A percentile compares a stretch with the other conserved stretches of the same genome.
Conservation (phyloP, 2,113 vertebrate species). For the Neofelis nebulosa region DNA sequence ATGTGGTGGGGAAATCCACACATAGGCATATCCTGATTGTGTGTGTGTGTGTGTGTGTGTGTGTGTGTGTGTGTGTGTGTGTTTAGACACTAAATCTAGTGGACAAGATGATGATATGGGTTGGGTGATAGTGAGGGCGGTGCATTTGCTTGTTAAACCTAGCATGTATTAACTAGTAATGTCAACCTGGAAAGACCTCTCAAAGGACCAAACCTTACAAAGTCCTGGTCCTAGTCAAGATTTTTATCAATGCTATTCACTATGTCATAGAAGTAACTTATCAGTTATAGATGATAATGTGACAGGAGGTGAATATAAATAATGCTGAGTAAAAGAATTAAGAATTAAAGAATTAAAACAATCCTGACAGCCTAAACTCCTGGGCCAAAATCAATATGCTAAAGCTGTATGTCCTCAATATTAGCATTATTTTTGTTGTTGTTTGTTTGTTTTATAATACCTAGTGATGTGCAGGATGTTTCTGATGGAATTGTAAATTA, state of each 20-base stretch:
- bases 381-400: neutral
- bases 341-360: neutral
- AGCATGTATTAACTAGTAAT: neutral
- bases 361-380: neutral
- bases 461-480: neutral
- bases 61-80: neutral
- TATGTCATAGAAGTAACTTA: neutral
- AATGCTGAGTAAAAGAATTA: conserved; percentile 31
- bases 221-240: neutral
- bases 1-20: neutral
- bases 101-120: neutral
- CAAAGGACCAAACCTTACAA: neutral
- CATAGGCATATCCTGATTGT: neutral
- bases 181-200: neutral
- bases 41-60: neutral
- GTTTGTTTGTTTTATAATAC: neutral
- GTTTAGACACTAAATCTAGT: neutral
- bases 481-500: neutral
- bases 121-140: neutral
- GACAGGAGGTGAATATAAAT: neutral
- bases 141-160: neutral
- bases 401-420: neutral
- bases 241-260: neutral
- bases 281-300: neutral
- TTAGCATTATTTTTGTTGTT: neutral